phyloP scores from a whole-genome alignment of 2,797 vertebrate species.

The Myotis daubentonii region DNA sequence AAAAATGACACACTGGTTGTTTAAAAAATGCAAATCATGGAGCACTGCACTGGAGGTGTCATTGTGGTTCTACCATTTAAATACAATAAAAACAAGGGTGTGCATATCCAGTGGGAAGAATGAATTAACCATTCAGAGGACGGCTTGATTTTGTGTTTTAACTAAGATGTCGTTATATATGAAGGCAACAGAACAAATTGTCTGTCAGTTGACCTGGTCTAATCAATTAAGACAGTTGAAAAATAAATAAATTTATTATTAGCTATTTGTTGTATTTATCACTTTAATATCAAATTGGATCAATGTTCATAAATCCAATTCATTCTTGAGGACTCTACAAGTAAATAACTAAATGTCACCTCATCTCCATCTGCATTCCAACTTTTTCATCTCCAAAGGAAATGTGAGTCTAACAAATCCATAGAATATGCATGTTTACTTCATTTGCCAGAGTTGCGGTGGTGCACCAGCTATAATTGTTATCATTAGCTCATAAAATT shows the following conservation, averaged over 20 bases:
- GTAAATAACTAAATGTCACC: neutral
- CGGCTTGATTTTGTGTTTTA: neutral
- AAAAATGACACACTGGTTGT: neutral
- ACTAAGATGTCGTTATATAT: neutral
- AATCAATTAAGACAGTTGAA: neutral
- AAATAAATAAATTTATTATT: neutral
- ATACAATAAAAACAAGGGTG: neutral
- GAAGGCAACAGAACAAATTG: neutral
- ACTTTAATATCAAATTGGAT: neutral
- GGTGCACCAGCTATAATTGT: neutral
- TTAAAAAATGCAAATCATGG: neutral
- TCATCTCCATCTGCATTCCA: neutral
- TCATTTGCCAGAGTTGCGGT: neutral
- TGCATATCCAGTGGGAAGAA: neutral
- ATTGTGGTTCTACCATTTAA: neutral
- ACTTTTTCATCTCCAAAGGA: neutral
- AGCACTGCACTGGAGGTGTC: neutral
- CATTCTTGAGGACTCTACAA: neutral
- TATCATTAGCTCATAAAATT: conserved; percentile 45
- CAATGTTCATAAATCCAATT: neutral
- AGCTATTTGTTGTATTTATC: neutral
- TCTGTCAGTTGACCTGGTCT: neutral
- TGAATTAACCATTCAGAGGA: neutral
- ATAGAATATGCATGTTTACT: neutral
- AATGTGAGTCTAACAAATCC: neutral